Evolutionary conservation across 2,797 vertebrate genomes (phyloP).

Genomic region (Clarias platycephalus): DNA sequence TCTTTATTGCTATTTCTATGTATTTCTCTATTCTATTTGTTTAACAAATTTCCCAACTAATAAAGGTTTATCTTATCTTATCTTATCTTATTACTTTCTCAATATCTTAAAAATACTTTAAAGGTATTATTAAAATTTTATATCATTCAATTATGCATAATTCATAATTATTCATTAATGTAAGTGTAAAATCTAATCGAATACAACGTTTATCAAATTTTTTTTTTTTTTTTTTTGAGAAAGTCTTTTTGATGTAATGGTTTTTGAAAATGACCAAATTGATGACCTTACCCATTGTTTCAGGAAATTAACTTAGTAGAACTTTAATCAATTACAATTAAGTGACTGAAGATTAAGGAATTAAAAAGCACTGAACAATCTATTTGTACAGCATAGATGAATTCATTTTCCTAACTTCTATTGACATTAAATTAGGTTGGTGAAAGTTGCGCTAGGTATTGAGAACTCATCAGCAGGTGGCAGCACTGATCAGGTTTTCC

Average conservation of each 20-base stretch:
- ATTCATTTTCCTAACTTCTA: neutral
- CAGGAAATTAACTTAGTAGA: neutral
- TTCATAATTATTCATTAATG: neutral
- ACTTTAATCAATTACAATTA: neutral
- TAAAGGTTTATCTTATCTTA: too few relatives aligned
- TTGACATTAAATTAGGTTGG: neutral
- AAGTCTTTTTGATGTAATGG: neutral
- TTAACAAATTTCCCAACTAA: too few relatives aligned
- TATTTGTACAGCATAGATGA: neutral
- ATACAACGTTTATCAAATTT: too few relatives aligned
- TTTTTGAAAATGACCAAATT: neutral
- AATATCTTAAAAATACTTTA: too few relatives aligned
- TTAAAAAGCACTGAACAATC: neutral
- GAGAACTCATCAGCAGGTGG: constrained; percentile 24
- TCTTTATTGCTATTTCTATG: too few relatives aligned
- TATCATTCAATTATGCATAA: neutral
- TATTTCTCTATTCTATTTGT: too few relatives aligned
- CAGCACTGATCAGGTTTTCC: constrained; percentile 30
- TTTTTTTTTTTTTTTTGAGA: neutral
- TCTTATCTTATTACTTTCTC: too few relatives aligned
- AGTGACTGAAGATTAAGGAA: neutral
- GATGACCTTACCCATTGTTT: neutral
- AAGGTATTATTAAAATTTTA: too few relatives aligned
- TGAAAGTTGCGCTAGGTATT: too few relatives aligned
- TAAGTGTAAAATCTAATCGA: neutral